Conservation (phyloP, 2,797 vertebrate species). For the Spea hammondii region DNA sequence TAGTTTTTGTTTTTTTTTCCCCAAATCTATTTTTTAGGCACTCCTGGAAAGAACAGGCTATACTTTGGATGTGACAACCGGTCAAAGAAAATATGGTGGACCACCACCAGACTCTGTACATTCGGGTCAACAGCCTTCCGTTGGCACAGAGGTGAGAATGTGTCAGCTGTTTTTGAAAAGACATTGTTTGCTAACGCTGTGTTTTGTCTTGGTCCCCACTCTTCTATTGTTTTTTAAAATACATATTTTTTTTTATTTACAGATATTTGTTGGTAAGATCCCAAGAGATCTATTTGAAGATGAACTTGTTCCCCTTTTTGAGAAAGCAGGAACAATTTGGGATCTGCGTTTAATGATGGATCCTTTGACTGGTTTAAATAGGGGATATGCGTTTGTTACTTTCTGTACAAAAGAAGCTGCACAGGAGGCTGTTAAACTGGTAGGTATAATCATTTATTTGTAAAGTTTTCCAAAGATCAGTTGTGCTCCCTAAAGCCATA, state of each 20-base stretch:
- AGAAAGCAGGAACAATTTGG: conserved; percentile 98
- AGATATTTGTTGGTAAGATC: conserved; percentile 99
- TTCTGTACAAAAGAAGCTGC: conserved; percentile 99
- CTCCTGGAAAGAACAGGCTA: conserved; percentile 91
- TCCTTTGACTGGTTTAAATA: conserved; percentile 94
- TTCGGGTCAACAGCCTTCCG: conserved; percentile 84
- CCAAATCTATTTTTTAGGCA: conserved; percentile 66
- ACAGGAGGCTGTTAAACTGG: conserved; percentile 97
- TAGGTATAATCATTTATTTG: conserved; percentile 62
- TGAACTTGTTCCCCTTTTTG: conserved; percentile 96
- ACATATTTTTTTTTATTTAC: conserved; percentile 55
- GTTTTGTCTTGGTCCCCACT: neutral
- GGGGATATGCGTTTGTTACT: conserved; percentile 98
- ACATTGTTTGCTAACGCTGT: too few species aligned
- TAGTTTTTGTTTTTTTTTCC: too few species aligned
- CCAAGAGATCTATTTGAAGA: conserved; percentile 98
- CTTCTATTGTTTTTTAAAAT: neutral
- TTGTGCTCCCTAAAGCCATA: too few species aligned
- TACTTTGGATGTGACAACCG: conserved; percentile 94
- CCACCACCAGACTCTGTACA: conserved; percentile 88
- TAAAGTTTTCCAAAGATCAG: too few species aligned
- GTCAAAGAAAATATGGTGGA: conserved; percentile 93
- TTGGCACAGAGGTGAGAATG: conserved; percentile 88
- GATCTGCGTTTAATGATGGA: conserved; percentile 99
- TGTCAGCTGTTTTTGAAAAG: neutral